phyloP scores from a whole-genome alignment of 2,888 invertebrate species.

The Conistra vaccinii region DNA sequence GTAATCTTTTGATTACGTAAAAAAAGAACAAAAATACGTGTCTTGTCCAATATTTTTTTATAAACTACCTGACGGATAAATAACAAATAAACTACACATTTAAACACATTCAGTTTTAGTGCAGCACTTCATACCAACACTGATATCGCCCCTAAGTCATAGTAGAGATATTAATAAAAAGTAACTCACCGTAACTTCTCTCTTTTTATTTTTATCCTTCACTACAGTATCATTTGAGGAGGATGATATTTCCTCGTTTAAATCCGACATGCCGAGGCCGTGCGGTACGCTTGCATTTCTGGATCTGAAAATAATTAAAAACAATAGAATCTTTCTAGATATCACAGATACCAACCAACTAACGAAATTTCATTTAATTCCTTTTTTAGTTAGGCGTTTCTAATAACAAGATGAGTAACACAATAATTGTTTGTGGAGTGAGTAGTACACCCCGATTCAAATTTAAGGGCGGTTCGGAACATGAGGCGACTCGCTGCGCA shows the following conservation, averaged over 20 bases:
- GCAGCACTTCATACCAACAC: background rate
- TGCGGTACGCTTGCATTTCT: slow-evolving; percentile 81
- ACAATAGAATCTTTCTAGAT: background rate
- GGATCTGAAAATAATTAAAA: slow-evolving; percentile 78
- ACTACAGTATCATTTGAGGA: background rate
- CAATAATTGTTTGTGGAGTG: background rate
- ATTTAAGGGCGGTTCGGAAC: no score
- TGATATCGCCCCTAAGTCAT: background rate
- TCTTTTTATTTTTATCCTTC: slow-evolving; percentile 8
- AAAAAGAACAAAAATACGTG: no score
- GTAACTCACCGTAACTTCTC: slow-evolving; percentile 24
- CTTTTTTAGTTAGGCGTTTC: background rate
- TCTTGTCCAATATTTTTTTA: no score
- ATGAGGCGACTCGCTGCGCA: no score
- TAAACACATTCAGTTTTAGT: slow-evolving; percentile 13
- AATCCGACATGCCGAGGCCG: slow-evolving; percentile 30
- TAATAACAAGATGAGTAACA: background rate
- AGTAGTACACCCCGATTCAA: no score
- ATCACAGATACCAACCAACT: background rate
- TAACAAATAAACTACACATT: background rate
- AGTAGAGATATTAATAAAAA: background rate
- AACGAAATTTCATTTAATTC: background rate
- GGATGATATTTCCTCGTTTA: slow-evolving; percentile 8
- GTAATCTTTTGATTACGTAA: no score
- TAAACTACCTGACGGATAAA: no score